A percentile compares a stretch with the other conserved stretches of the same genome.
These are phyloP conservation scores for Lophotriccus pileatus DNA, from an alignment of 2,797 vertebrate species.

Conservation along the genomic window DNA sequence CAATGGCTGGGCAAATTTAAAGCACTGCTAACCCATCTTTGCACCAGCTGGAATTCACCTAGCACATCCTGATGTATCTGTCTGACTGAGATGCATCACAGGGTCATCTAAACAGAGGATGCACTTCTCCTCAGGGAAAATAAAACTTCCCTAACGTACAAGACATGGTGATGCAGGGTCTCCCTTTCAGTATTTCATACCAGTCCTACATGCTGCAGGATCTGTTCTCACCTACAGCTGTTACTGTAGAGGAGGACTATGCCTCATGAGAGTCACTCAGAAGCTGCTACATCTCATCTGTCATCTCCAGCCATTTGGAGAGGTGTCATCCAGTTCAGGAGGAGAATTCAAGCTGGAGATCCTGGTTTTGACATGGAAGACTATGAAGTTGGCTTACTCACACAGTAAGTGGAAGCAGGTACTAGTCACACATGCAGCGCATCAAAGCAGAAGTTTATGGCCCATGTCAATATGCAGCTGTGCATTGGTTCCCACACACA, in stretches of 20 bases:
- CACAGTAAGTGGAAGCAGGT: not conserved
- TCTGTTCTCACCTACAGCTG: conserved; percentile 3
- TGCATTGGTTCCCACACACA: not conserved
- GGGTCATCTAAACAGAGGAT: not conserved
- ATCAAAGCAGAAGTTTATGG: not conserved
- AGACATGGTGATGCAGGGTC: not conserved
- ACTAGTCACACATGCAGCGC: not conserved
- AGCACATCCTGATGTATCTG: not conserved
- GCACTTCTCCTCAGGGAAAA: not conserved
- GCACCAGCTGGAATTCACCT: not conserved
- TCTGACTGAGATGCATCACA: not conserved
- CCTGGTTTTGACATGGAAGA: not conserved
- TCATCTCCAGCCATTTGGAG: not conserved
- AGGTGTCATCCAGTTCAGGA: not conserved
- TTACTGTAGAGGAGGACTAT: not conserved
- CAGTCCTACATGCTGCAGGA: not conserved
- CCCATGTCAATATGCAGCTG: not conserved
- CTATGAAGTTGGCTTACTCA: not conserved
- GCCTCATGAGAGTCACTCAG: not conserved
- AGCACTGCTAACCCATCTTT: not conserved
- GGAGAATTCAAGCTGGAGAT: not conserved
- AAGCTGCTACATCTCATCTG: not conserved
- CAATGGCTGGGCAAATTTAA: not conserved
- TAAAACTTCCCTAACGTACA: not conserved
- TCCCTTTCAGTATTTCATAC: not conserved